A percentile compares a stretch with the other conserved stretches of the same genome.
Evolutionary conservation across 2,113 vertebrate species (phyloP).

Genomic region (Forbesichthys agassizii): DNA sequence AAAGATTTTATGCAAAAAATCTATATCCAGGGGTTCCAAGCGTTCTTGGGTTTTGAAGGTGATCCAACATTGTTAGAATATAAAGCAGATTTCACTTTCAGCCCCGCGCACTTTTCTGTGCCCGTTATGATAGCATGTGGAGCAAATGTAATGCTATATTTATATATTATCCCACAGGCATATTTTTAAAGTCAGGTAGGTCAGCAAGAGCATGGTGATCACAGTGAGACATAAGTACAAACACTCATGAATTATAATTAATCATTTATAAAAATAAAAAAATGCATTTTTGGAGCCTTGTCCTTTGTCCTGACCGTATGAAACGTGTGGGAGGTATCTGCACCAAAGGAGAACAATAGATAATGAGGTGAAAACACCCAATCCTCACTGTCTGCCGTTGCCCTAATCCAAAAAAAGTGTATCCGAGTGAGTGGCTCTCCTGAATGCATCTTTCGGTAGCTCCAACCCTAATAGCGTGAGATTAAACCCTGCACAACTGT

Average conservation of each 20-base stretch:
- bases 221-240: constrained; percentile 27
- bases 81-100: constrained; percentile 38
- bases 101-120: constrained; percentile 19
- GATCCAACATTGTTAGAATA: constrained; percentile 32
- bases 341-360: constrained; percentile 25
- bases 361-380: constrained; percentile 22
- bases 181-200: constrained; percentile 55
- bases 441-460: constrained; percentile 30
- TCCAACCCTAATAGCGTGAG: constrained; percentile 61
- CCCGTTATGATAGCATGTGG: constrained; percentile 59
- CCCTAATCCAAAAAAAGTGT: constrained; percentile 55
- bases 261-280: not conserved
- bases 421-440: constrained; percentile 27
- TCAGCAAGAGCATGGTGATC: constrained; percentile 23
- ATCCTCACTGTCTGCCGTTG: constrained; percentile 50
- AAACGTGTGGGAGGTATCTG: constrained; percentile 20
- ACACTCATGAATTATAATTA: not conserved
- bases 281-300: not conserved
- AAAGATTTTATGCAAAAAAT: constrained; percentile 32
- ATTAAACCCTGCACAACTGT: constrained; percentile 72
- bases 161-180: constrained; percentile 67
- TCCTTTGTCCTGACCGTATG: not conserved
- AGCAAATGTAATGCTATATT: constrained; percentile 79
- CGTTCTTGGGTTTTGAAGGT: constrained; percentile 32
- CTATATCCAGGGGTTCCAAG: constrained; percentile 8